Evolutionary conservation across 2,888 invertebrate genomes (phyloP).

Genomic region (Mesorhabditis belari): DNA sequence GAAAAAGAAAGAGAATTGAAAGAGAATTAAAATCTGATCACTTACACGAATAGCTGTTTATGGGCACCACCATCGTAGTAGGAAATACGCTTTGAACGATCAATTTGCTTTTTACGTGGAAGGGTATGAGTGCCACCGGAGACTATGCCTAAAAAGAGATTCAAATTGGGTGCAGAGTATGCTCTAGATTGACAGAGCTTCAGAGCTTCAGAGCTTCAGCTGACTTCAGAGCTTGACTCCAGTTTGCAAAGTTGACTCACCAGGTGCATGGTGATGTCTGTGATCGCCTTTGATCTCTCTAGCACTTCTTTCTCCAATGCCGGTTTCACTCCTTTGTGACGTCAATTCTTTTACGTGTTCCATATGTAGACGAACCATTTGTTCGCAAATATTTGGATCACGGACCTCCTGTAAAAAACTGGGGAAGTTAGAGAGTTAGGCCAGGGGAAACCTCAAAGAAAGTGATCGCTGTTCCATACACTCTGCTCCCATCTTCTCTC

Average conservation of each 20-base stretch:
- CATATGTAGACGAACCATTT: conserved; percentile 88
- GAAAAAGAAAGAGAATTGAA: neutral
- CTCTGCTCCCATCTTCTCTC: conserved; percentile 86
- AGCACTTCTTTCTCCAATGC: conserved; percentile 6
- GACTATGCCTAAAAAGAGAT: conserved; percentile 58
- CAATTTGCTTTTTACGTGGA: conserved; percentile 31
- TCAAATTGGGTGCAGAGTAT: conserved; percentile 53
- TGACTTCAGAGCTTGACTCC: too few relatives aligned
- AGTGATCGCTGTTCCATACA: conserved; percentile 86
- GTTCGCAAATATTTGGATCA: conserved; percentile 82
- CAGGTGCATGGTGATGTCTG: conserved; percentile 32
- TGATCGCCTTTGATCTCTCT: conserved; percentile 10
- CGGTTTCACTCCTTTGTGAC: conserved; percentile 1
- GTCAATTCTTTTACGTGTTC: conserved; percentile 54
- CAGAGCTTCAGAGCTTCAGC: too few relatives aligned
- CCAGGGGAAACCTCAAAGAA: conserved; percentile 72
- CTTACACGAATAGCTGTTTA: conserved; percentile 78
- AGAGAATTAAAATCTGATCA: too few relatives aligned
- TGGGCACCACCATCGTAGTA: conserved; percentile 76
- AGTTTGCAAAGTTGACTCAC: conserved; percentile 1
- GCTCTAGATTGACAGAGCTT: too few relatives aligned
- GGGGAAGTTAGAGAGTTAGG: conserved; percentile 1
- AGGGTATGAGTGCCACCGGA: conserved; percentile 49
- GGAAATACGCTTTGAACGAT: conserved; percentile 43
- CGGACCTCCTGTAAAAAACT: conserved; percentile 64